These are phyloP conservation scores for Clinocottus analis DNA, from an alignment of 2,113 vertebrate genomes.

Conservation along the genomic window DNA sequence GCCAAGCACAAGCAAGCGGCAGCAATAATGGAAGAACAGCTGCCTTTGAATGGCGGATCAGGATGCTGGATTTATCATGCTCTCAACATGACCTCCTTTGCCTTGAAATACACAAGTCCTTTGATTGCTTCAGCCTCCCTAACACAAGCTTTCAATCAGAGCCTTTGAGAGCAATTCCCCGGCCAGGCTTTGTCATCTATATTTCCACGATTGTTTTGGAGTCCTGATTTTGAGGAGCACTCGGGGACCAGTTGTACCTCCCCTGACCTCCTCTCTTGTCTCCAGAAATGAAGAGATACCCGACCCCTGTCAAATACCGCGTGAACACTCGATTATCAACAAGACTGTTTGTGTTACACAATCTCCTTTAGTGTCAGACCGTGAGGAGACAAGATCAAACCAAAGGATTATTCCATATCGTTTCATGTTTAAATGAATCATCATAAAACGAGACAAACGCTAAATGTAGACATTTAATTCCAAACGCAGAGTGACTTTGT, in stretches of 20 bases:
- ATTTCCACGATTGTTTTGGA: constrained; percentile 72
- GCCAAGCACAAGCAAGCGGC: constrained; percentile 47
- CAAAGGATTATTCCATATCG: constrained; percentile 4
- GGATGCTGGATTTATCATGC: constrained; percentile 68
- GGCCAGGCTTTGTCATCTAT: constrained; percentile 68
- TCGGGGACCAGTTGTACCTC: constrained; percentile 53
- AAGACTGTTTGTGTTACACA: constrained; percentile 1
- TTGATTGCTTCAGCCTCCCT: constrained; percentile 71
- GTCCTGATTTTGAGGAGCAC: constrained; percentile 68
- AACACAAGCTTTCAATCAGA: constrained; percentile 77
- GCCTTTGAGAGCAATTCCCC: constrained; percentile 70
- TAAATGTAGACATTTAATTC: constrained; percentile 23
- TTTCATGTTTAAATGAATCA: constrained; percentile 20
- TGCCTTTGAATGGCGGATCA: constrained; percentile 55
- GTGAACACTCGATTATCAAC: constrained; percentile 39
- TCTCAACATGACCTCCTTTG: constrained; percentile 61
- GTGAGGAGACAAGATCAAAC: constrained; percentile 20
- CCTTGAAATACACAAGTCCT: constrained; percentile 74
- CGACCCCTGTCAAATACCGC: constrained; percentile 35
- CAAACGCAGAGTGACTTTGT: neutral
- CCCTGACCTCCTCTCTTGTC: constrained; percentile 42
- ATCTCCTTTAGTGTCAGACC: neutral
- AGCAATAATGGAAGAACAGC: constrained; percentile 45
- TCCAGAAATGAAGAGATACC: constrained; percentile 49
- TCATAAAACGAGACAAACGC: constrained; percentile 4